Conservation (phyloP, 1,140 invertebrate genomes). For the Neotoxoptera formosana region DNA sequence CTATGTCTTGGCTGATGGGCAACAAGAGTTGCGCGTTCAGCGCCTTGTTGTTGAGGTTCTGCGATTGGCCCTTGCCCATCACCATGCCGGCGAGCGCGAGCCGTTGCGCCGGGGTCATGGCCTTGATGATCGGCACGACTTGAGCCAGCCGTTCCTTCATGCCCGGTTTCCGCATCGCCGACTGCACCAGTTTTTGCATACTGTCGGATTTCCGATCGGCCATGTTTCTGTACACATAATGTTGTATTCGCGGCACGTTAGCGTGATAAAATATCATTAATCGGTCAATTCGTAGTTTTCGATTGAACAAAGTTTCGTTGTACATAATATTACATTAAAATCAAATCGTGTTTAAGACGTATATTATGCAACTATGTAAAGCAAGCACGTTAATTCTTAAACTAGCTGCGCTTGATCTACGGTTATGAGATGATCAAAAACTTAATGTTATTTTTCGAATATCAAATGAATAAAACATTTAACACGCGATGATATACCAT, state of each 20-base stretch:
- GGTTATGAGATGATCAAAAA: not conserved
- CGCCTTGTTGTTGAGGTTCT: slow-evolving; percentile 64
- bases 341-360: not conserved
- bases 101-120: slow-evolving; percentile 69
- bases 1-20: slow-evolving; percentile 72
- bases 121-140: slow-evolving; percentile 71
- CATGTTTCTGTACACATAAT: slow-evolving; percentile 38
- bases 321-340: not conserved
- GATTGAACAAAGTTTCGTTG: not conserved
- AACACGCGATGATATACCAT: not conserved
- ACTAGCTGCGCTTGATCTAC: not conserved
- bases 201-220: slow-evolving; percentile 42
- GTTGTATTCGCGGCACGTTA: not conserved
- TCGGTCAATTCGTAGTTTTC: not conserved
- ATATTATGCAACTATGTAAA: not conserved
- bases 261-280: not conserved
- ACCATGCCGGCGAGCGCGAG: slow-evolving; percentile 70
- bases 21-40: slow-evolving; percentile 69
- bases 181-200: slow-evolving; percentile 64
- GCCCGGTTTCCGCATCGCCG: slow-evolving; percentile 66
- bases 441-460: not conserved
- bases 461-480: not conserved
- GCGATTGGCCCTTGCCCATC: slow-evolving; percentile 65
- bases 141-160: slow-evolving; percentile 62
- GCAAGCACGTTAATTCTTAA: not conserved